Base-by-base conservation (phyloP, 2,888 invertebrate genomes). In the Sipha maydis region DNA sequence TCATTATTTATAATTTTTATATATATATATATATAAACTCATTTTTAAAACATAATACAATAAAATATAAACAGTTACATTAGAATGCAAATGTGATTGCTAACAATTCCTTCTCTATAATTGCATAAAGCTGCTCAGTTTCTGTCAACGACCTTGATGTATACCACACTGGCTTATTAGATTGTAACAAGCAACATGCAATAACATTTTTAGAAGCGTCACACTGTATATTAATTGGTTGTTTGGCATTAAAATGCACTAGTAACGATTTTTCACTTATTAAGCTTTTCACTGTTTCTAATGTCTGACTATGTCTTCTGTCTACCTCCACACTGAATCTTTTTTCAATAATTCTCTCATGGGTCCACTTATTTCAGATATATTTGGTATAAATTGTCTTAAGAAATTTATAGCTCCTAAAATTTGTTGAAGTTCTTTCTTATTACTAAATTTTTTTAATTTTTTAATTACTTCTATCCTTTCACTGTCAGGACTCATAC, bases 401-500 rank as follows among this genome's bases (percentile, higher is more conserved):
- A 90, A 56, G 89, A 89, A 90, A 79, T 90, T 90, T 28, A 89
- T 89, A 78, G 90, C 73, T 38, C 90, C 90, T 25, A 90, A 82
- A 21, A 90, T 78, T 28, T 89, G 69, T 7, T 5, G 38, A 5
- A 41, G 7, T 41, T 41, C 38, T 41, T 41, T 41, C 7, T n/a
- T n/a, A 41, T 41, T 41, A 41, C 38, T 41, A 41, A 7, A 7
- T 5, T 41, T 41, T 41, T 41, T 41, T 41, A 41, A 41, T 7
- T 41, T 41, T 7, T 41, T 41, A 5, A 41, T 41, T 41, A 41
- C 38, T 41, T 41, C 38, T 41, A 41, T 41, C 7, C 38, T 41
- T 41, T 41, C 38, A 41, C 38, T 41, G 7, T 41, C 38, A 5
- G 7, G 38, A 41, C 38, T 41, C 38, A 41, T 41, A 7, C 38